A percentile compares a stretch with the other conserved stretches of the same genome.
Evolutionary conservation across 1,140 invertebrate species (phyloP).

Genomic region (Sminthurinus signatus): DNA sequence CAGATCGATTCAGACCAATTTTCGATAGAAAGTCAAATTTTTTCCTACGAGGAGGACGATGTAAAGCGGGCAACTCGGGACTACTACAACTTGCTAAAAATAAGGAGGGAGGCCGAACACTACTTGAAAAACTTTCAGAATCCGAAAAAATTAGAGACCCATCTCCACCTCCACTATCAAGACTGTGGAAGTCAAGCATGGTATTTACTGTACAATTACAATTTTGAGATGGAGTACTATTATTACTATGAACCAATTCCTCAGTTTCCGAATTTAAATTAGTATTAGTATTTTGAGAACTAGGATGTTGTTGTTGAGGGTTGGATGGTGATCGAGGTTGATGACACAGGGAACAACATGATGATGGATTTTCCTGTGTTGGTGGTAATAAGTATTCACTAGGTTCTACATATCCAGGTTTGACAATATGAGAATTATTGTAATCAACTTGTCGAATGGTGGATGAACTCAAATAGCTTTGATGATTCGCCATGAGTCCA

Average conservation of each 20-base stretch:
- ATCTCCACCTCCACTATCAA: not conserved
- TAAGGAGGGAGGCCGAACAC: not conserved
- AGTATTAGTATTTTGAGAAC: not conserved
- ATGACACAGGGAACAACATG: constrained; percentile 5
- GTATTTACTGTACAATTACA: not conserved
- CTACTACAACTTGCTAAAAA: not conserved
- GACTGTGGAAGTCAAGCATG: not conserved
- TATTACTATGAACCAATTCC: constrained; percentile 20
- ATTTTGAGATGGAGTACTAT: constrained; percentile 8
- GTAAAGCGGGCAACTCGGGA: not conserved
- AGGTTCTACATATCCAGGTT: constrained; percentile 22
- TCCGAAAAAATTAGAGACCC: constrained; percentile 10
- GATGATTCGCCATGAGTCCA: not conserved
- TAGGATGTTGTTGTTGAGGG: not conserved
- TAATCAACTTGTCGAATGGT: too few species aligned
- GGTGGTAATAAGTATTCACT: constrained; percentile 20
- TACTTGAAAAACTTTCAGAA: constrained; percentile 9
- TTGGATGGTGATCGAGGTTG: constrained; percentile 7
- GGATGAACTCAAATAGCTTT: too few species aligned
- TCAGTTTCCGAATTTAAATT: constrained; percentile 15
- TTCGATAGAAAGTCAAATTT: constrained; percentile 23
- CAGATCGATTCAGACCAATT: constrained; percentile 18
- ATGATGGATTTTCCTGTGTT: not conserved
- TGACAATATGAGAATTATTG: not conserved
- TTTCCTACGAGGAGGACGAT: not conserved